These are phyloP conservation scores for Meta bourneti DNA, from an alignment of 2,888 invertebrate genomes.

Conservation along the genomic window DNA sequence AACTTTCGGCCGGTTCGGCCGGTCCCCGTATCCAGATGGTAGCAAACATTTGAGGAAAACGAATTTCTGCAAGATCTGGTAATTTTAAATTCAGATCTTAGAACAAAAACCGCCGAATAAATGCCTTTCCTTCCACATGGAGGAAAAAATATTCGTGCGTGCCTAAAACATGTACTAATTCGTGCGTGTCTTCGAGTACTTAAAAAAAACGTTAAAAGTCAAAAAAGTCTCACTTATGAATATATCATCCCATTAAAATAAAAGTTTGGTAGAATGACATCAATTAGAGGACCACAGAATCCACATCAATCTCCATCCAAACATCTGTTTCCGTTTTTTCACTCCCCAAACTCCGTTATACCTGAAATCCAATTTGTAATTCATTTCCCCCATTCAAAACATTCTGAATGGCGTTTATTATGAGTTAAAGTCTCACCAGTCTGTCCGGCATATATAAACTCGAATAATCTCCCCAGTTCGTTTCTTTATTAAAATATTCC, in stretches of 20 bases:
- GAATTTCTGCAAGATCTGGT: no score
- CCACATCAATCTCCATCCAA: neutral
- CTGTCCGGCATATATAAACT: neutral
- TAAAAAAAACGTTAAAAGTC: no score
- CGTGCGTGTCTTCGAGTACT: no score
- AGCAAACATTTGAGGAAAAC: no score
- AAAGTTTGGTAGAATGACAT: neutral
- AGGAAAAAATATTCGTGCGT: no score
- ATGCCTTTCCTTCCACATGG: no score
- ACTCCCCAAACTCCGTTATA: neutral
- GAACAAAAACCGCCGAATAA: no score
- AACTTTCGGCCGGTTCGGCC: no score
- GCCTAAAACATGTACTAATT: no score
- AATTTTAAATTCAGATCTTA: no score
- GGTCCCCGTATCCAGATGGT: no score
- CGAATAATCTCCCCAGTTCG: neutral
- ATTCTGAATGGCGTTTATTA: neutral
- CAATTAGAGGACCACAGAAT: neutral
- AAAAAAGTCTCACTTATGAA: no score
- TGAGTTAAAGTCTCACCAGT: neutral
- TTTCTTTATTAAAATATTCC: slow-evolving; percentile 1
- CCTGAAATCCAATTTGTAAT: neutral
- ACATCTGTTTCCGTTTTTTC: neutral
- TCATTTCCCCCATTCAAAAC: neutral
- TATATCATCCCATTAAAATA: neutral